phyloP scores from a whole-genome alignment of 2,888 invertebrate species.

The Brenthis daphne region DNA sequence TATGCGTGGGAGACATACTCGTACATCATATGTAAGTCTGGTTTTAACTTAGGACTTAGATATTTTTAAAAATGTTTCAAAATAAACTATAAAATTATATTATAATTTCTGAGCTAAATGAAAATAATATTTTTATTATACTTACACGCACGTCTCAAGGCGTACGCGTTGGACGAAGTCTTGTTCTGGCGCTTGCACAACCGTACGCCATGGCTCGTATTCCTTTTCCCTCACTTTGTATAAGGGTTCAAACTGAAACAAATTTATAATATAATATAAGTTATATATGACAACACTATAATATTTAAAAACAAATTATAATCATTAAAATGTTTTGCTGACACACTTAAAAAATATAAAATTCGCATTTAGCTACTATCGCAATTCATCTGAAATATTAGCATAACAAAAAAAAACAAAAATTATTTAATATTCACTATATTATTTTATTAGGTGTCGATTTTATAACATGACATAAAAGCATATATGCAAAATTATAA shows the following conservation, averaged over 20 bases:
- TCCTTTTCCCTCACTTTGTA: slow-evolving; percentile 57
- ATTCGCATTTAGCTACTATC: no score
- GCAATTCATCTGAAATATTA: no score
- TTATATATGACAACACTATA: background rate
- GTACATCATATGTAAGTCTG: no score
- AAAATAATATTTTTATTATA: background rate
- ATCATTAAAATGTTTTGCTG: background rate
- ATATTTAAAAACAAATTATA: no score
- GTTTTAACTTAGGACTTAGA: no score
- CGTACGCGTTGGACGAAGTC: slow-evolving; percentile 66
- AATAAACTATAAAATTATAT: no score
- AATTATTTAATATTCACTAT: no score
- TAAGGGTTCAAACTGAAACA: slow-evolving; percentile 62
- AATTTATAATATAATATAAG: slow-evolving; percentile 4
- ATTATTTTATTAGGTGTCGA: background rate
- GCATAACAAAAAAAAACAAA: no score
- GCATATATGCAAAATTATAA: slow-evolving; percentile 11
- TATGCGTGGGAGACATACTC: no score
- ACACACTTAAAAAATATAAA: background rate
- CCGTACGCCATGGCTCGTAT: slow-evolving; percentile 55
- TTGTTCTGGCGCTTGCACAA: slow-evolving; percentile 62
- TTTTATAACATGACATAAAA: background rate
- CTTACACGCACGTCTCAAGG: slow-evolving; percentile 34
- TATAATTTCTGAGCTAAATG: no score
- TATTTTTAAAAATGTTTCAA: no score